A percentile compares a stretch with the other conserved stretches of the same genome.
phyloP scores from a whole-genome alignment of 2,888 invertebrate genomes.

The Eubasilissa splendida region DNA sequence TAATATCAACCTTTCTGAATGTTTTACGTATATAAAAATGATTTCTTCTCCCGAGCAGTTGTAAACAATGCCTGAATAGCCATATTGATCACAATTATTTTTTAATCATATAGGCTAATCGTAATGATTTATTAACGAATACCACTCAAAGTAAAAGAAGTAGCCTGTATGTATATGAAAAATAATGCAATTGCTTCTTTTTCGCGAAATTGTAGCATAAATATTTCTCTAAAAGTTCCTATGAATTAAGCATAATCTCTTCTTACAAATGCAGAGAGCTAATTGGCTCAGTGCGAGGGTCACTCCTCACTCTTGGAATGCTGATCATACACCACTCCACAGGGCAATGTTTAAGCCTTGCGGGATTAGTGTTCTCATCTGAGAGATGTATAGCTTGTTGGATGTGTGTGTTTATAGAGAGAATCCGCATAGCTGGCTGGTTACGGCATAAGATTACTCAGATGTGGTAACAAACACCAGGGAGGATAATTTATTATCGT shows the following conservation, averaged over 20 bases:
- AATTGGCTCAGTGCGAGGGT: neutral
- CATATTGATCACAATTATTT: too few species aligned
- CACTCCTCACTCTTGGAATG: neutral
- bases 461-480: neutral
- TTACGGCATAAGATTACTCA: neutral
- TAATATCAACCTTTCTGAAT: too few species aligned
- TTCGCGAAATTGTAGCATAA: too few species aligned
- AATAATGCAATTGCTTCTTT: too few species aligned
- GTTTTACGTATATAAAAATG: too few species aligned
- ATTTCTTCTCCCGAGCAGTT: too few species aligned
- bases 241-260: neutral
- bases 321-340: conserved; percentile 5
- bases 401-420: neutral
- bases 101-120: too few species aligned
- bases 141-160: too few species aligned
- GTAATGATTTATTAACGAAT: too few species aligned
- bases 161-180: too few species aligned
- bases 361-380: conserved; percentile 3
- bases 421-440: neutral
- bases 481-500: neutral
- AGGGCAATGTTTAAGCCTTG: neutral
- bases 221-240: too few species aligned
- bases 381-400: neutral
- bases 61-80: too few species aligned
- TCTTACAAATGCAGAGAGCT: neutral